Conservation (phyloP, 1,140 invertebrate species). For the Hydropsyche tenuis region DNA sequence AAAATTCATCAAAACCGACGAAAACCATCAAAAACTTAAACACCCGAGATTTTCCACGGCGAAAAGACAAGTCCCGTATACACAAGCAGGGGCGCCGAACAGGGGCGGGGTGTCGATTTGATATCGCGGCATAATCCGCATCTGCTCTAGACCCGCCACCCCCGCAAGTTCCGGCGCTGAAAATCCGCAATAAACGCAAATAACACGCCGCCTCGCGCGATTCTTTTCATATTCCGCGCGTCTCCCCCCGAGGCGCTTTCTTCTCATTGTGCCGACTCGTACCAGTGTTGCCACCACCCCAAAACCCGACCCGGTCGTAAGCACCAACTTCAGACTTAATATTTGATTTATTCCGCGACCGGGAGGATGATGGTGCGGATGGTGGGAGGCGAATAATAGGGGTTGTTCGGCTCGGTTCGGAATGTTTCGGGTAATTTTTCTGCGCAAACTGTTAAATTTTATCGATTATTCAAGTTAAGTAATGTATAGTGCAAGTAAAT, state of each 20-base stretch:
- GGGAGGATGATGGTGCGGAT: no score
- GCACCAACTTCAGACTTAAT: conserved; percentile 49
- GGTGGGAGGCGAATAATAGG: conserved; percentile 19
- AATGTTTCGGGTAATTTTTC: no score
- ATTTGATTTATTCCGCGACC: conserved; percentile 47
- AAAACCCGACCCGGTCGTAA: conserved; percentile 23
- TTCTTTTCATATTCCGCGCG: conserved; percentile 47
- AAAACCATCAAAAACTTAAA: no score
- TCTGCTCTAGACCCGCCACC: neutral
- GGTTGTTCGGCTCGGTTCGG: neutral
- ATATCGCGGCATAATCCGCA: conserved; percentile 31
- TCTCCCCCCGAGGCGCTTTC: conserved; percentile 36
- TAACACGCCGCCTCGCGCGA: conserved; percentile 43
- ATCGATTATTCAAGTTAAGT: no score
- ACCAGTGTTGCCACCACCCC: no score
- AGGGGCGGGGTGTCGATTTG: conserved; percentile 11
- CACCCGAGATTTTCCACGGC: no score
- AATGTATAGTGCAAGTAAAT: no score
- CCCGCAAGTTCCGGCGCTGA: conserved; percentile 6
- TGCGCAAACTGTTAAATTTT: no score
- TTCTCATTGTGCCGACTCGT: conserved; percentile 40
- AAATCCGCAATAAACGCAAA: conserved; percentile 48
- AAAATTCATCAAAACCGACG: no score
- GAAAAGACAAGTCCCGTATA: no score
- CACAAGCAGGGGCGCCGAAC: no score